Evolutionary conservation across 2,888 invertebrate genomes (phyloP).

Genomic region (Noctua pronuba): DNA sequence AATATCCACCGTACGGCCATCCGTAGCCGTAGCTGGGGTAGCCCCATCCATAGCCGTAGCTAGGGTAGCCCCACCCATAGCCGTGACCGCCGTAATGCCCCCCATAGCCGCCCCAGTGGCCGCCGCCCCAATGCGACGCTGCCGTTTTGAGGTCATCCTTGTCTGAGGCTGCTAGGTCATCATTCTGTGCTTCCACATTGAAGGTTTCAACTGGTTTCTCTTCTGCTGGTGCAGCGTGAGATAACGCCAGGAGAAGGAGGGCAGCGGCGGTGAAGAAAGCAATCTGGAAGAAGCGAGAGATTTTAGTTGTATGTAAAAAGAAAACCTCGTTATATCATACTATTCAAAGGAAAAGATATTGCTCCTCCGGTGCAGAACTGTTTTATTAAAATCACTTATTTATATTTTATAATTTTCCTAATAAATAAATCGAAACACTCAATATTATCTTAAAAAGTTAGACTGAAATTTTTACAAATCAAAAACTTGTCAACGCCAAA

Average conservation of each 20-base stretch:
- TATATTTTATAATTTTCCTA: neutral
- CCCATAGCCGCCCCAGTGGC: slow-evolving; percentile 73
- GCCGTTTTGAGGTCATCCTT: slow-evolving; percentile 85
- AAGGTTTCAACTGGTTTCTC: slow-evolving; percentile 67
- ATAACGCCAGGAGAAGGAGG: slow-evolving; percentile 74
- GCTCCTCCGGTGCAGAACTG: neutral
- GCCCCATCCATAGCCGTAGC: slow-evolving; percentile 67
- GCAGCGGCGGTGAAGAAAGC: slow-evolving; percentile 73
- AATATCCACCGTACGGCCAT: slow-evolving; percentile 71
- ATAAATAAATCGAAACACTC: neutral
- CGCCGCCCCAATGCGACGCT: slow-evolving; percentile 84
- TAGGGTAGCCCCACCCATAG: slow-evolving; percentile 58
- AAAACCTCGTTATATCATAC: neutral
- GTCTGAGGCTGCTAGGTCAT: slow-evolving; percentile 75
- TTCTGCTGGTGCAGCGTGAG: slow-evolving; percentile 77
- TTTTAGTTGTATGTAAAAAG: neutral
- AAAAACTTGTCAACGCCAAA: neutral
- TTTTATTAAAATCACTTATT: neutral
- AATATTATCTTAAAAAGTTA: neutral
- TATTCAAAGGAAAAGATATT: neutral
- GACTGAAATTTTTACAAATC: neutral
- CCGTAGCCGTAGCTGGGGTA: slow-evolving; percentile 71
- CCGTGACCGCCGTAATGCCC: slow-evolving; percentile 72
- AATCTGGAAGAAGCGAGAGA: slow-evolving; percentile 73
- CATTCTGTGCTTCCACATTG: slow-evolving; percentile 65